Conservation (phyloP, 2,113 vertebrate species). For the Rhipidura dahli region DNA sequence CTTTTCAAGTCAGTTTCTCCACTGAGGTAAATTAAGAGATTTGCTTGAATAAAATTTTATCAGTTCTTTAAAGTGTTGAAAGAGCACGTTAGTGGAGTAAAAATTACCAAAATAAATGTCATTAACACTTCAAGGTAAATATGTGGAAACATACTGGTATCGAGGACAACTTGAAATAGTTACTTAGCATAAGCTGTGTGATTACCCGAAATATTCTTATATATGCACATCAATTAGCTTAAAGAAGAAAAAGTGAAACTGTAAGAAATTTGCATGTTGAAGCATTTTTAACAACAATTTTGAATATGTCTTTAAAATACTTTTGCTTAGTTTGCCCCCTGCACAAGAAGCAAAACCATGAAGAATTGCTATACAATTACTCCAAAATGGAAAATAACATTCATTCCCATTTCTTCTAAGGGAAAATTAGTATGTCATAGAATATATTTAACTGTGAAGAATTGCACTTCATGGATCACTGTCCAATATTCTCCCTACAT, state of each 20-base stretch:
- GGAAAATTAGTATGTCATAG: conserved; percentile 37
- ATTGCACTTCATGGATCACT: conserved; percentile 55
- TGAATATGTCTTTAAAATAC: background rate
- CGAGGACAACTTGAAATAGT: conserved; percentile 42
- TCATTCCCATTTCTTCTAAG: conserved; percentile 30
- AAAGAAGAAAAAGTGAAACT: conserved; percentile 44
- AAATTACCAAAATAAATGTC: conserved; percentile 39
- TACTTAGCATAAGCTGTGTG: conserved; percentile 42
- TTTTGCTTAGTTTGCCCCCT: background rate
- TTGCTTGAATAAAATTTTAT: conserved; percentile 25
- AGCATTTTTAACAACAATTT: conserved; percentile 34
- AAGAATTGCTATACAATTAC: conserved; percentile 25
- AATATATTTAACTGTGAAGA: conserved; percentile 50
- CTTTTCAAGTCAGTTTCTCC: conserved; percentile 57
- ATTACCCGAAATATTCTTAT: conserved; percentile 16
- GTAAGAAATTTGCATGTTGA: background rate
- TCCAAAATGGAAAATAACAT: conserved; percentile 27
- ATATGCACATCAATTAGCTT: conserved; percentile 11
- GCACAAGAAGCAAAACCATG: background rate
- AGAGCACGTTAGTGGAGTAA: conserved; percentile 10
- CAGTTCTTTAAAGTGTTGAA: conserved; percentile 35
- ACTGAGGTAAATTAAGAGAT: conserved; percentile 46
- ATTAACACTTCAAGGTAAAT: conserved; percentile 44
- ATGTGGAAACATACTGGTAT: conserved; percentile 6
- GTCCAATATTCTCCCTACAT: conserved; percentile 20